Evolutionary conservation across 2,113 vertebrate species (phyloP), one percentile per base, ranked within the genome.

Genomic region (Pachycephala philippinensis): DNA sequence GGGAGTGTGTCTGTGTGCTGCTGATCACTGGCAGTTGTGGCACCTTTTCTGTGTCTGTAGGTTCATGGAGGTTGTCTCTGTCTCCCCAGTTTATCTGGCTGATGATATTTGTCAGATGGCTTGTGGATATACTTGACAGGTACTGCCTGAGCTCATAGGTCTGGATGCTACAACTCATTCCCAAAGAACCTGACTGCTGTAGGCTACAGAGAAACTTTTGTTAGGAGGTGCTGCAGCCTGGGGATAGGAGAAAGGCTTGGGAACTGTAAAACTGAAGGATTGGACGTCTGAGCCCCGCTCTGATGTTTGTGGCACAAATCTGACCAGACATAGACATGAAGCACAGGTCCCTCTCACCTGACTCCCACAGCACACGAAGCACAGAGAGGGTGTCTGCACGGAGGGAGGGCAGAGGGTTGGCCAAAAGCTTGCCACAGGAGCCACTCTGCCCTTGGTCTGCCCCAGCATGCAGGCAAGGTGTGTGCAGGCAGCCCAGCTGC

Each of bases 261-360:
- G 23, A 82, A 14, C 15, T 35, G 17, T 47, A 39, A 59, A 75
- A 42, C 30, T 57, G 40, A 63, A 68, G 44, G 24, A 56, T 4
- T 40, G 47, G 49, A 52, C 5, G 6, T 54, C 56, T 53, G 20
- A 59, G 26, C n/a, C 82, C n/a, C 78, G 45, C 23, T 77, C 23
- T 3, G 3, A 3, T 35, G 14, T 39, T 56, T 49, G 35, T 76
- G 60, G 26, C 53, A 53, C 22, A 52, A 42, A 52, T 15, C 26
- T 71, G 11, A 13, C 40, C 57, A 15, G 60, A 53, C 11, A 11
- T 0, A 1, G n/a, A 13, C 10, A 9, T 1, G 24, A 68, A 39
- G 39, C 1, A 0, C 21, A 33, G 15, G 12, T 52, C 8, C 63
- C 21, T 66, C 27, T 59, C 33, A 27, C 21, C 47, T 0, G 0